Conservation (phyloP, 35 echinoderm and acorn worm species). For the Anneissia japonica region DNA sequence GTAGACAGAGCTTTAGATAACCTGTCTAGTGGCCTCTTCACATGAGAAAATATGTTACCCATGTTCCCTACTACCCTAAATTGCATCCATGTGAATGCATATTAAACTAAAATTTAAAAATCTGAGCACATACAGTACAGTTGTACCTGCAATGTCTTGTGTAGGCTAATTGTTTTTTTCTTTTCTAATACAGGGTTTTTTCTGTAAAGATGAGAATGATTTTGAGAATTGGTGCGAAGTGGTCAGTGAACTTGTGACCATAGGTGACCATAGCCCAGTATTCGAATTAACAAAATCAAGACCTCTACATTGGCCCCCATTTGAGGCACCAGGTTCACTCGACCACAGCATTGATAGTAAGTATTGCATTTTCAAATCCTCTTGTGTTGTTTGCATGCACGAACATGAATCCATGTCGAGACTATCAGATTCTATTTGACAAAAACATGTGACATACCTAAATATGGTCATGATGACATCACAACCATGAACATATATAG, state of each 20-base stretch:
- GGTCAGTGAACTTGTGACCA: slow-evolving; percentile 56
- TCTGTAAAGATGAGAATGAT: slow-evolving; percentile 75
- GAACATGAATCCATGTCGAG: too few species aligned
- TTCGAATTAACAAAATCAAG: slow-evolving; percentile 84
- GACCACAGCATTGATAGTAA: not conserved
- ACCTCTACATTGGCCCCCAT: slow-evolving; percentile 94
- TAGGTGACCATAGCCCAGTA: slow-evolving; percentile 76
- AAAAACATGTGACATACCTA: too few species aligned
- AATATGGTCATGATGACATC: too few species aligned
- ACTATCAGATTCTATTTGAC: too few species aligned
- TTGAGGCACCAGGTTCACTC: slow-evolving; percentile 32
- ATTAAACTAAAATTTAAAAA: not conserved
- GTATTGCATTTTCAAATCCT: too few species aligned
- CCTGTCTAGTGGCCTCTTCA: not conserved
- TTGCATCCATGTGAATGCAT: not conserved
- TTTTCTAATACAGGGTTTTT: slow-evolving; percentile 65
- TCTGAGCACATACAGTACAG: too few species aligned
- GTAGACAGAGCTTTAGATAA: too few species aligned
- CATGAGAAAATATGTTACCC: not conserved
- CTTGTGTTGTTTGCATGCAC: too few species aligned
- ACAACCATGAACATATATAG: too few species aligned
- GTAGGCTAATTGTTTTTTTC: not conserved
- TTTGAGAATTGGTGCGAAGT: slow-evolving; percentile 73
- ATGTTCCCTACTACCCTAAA: not conserved
- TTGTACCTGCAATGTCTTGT: not conserved